Evolutionary conservation across 2,797 vertebrate species (phyloP).

Genomic region (Gymnoscopelus braueri): DNA sequence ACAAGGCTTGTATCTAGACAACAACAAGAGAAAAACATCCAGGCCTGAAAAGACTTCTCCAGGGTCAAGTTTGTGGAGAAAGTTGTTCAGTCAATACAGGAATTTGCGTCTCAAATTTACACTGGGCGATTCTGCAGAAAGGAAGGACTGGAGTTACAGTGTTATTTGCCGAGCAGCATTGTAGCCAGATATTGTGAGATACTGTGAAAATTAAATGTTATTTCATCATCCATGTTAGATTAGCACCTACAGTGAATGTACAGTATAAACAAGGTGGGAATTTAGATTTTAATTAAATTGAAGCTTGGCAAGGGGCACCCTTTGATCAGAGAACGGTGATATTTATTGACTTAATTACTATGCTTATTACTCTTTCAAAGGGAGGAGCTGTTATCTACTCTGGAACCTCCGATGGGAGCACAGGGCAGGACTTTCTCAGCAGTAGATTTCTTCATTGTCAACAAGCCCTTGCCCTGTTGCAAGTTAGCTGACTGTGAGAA

Average conservation of each 20-base stretch:
- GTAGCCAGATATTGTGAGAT: conserved; percentile 9
- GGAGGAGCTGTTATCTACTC: conserved; percentile 51
- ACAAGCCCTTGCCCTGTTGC: conserved; percentile 43
- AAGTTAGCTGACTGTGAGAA: conserved; percentile 65
- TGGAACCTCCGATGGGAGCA: conserved; percentile 58
- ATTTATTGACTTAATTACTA: conserved; percentile 70
- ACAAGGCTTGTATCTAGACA: conserved; percentile 72
- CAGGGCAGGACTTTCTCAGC: conserved; percentile 59
- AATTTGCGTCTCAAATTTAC: conserved; percentile 39
- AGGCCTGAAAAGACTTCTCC: conserved; percentile 31
- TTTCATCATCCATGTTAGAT: conserved; percentile 35
- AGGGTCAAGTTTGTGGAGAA: conserved; percentile 55
- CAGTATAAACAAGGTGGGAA: conserved; percentile 59
- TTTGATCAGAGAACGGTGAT: conserved; percentile 59
- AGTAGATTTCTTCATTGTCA: conserved; percentile 53
- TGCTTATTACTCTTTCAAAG: conserved; percentile 59
- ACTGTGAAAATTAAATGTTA: conserved; percentile 13
- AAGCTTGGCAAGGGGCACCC: conserved; percentile 32
- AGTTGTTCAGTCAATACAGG: conserved; percentile 41
- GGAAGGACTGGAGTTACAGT: conserved; percentile 39
- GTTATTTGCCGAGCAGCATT: conserved; percentile 36
- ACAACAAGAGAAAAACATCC: conserved; percentile 64
- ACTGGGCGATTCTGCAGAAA: conserved; percentile 37
- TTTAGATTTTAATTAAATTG: conserved; percentile 59
- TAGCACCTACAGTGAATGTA: conserved; percentile 35